These are phyloP conservation scores for Gastracanthus pulcherrimus DNA, from an alignment of 2,888 invertebrate genomes.

Conservation along the genomic window DNA sequence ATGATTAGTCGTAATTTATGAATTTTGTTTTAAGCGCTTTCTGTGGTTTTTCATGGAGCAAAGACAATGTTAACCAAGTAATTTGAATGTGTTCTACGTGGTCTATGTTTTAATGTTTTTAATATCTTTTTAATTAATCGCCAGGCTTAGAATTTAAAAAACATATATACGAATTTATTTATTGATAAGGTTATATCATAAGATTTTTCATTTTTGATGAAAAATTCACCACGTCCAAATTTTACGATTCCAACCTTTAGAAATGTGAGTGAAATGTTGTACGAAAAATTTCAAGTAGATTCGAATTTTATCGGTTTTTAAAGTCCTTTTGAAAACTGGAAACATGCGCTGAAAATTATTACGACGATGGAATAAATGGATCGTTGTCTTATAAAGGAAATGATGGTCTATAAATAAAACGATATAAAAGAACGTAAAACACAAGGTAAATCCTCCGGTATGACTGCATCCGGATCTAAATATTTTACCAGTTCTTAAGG, in stretches of 20 bases:
- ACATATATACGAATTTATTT: too few relatives aligned
- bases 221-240: not conserved
- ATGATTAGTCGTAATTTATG: not conserved
- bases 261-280: not conserved
- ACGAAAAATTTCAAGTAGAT: not conserved
- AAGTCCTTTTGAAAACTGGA: conserved; percentile 13
- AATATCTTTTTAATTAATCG: too few relatives aligned
- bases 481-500: not conserved
- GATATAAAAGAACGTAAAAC: conserved; percentile 8
- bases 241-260: not conserved
- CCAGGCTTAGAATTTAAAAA: too few relatives aligned
- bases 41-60: not conserved
- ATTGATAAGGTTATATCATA: too few relatives aligned
- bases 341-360: conserved; percentile 22
- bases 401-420: conserved; percentile 20
- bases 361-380: conserved; percentile 26
- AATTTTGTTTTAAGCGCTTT: not conserved
- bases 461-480: not conserved
- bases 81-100: not conserved
- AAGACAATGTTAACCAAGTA: too few relatives aligned
- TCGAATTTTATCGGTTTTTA: conserved; percentile 17
- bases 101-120: too few relatives aligned
- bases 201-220: too few relatives aligned
- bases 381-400: conserved; percentile 17
- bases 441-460: conserved; percentile 2